A percentile compares a stretch with the other conserved stretches of the same genome.
Conservation (phyloP, 2,888 invertebrate species). For the Pandemis heparana region DNA sequence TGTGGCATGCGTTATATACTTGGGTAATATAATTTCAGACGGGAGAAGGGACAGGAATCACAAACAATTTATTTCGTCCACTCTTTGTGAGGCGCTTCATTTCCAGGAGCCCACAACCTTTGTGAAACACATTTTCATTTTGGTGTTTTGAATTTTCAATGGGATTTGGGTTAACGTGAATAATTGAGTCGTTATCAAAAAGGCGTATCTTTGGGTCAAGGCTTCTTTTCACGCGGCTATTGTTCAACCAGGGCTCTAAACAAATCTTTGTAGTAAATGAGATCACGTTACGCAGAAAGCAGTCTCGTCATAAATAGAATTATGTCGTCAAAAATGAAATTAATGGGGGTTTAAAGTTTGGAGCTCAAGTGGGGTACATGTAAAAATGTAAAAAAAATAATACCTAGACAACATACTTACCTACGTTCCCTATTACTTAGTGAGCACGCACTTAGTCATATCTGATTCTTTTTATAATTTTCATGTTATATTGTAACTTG, state of each 20-base stretch:
- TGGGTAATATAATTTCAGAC: slow-evolving; percentile 29
- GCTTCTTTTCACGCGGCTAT: slow-evolving; percentile 1
- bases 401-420: no score
- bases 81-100: slow-evolving; percentile 33
- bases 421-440: no score
- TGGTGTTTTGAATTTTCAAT: slow-evolving; percentile 33
- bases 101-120: slow-evolving; percentile 25
- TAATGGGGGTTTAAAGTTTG: no score
- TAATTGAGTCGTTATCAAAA: slow-evolving; percentile 26
- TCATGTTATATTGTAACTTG: no score
- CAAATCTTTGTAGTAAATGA: neutral
- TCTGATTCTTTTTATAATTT: no score
- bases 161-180: slow-evolving; percentile 1
- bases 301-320: neutral
- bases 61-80: slow-evolving; percentile 38
- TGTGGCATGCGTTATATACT: slow-evolving; percentile 17
- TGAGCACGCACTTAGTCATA: no score
- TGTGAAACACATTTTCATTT: slow-evolving; percentile 33
- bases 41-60: slow-evolving; percentile 32
- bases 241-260: neutral
- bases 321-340: neutral
- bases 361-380: no score
- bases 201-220: slow-evolving; percentile 7
- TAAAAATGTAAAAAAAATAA: no score
- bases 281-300: neutral